Evolutionary conservation across 1,140 invertebrate genomes (phyloP), one percentile per base, ranked within the genome.

Genomic region (Hycleus cichorii): DNA sequence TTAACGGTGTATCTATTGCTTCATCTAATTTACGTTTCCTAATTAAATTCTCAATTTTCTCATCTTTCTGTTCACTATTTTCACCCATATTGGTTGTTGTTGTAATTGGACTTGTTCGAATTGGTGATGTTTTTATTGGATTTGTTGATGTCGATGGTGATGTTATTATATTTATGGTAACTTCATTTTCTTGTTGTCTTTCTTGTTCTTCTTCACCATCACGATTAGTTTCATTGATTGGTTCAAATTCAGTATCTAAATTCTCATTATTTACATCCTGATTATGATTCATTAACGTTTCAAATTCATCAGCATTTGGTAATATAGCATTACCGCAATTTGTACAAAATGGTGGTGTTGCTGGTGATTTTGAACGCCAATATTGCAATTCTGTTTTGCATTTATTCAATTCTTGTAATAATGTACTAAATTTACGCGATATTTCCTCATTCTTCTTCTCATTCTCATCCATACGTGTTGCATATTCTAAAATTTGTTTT

Each of bases 381-480:
- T 91, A 93, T 75, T 93, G 90, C 57, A 92, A 74, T 72, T 92
- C 90, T 32, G 89, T 93, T 75, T 92, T 91, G 73, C 90, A 93
- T 69, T 91, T 91, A 74, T 91, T 92, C 63, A 92, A 77, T 75
- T 93, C 90, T 83, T 92, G 89, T 62, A 93, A 76, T 50, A 93
- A 76, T 59, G 89, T 91, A 67, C 89, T 90, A 72, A 92, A 91
- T 77, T 93, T 93, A 27, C 88, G 79, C 40, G 88, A 86, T 25
- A 86, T 91, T 71, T 92, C 89, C 66, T 93, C 90, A 74, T 90
- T 90, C 70, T 93, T 93, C 70, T 92, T 92, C 63, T 92, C 90
- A 67, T 90, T 87, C 64, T 93, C 90, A 65, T 93, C 90, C 44
- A 92, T 77, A 2, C 89, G 81, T 64, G 83, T 87, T 0, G 86